phyloP scores from a whole-genome alignment of 2,888 invertebrate species.

The Drosophila lacicola region DNA sequence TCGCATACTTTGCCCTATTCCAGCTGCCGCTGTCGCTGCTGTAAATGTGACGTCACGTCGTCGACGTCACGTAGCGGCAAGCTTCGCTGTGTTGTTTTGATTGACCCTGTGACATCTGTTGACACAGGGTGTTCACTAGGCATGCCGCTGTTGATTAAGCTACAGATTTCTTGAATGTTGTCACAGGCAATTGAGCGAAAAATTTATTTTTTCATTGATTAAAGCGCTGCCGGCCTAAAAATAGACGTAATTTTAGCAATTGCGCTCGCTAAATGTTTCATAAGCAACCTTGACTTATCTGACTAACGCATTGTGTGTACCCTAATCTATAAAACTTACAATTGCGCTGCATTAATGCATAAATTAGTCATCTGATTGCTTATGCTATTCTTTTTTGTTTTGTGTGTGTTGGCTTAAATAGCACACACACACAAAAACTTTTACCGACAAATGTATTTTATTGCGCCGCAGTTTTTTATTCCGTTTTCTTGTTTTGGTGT shows the following conservation, averaged over 20 bases:
- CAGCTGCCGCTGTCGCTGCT: constrained; percentile 20
- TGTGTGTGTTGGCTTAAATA: constrained; percentile 27
- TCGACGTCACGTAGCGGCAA: constrained; percentile 34
- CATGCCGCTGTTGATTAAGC: constrained; percentile 41
- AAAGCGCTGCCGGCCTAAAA: constrained; percentile 44
- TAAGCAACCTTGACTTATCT: constrained; percentile 57
- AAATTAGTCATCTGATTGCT: constrained; percentile 47
- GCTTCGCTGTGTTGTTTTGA: constrained; percentile 21
- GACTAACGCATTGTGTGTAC: constrained; percentile 2
- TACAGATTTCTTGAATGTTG: constrained; percentile 9
- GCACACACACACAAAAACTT: constrained; percentile 15
- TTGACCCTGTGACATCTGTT: constrained; percentile 60
- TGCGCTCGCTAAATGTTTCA: constrained; percentile 31
- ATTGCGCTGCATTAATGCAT: constrained; percentile 34
- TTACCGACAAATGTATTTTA: constrained; percentile 26
- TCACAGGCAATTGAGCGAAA: constrained; percentile 44
- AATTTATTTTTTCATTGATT: constrained; percentile 45
- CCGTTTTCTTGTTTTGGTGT: constrained; percentile 33
- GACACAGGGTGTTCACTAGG: constrained; percentile 45
- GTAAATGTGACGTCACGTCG: constrained; percentile 51
- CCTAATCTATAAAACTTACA: constrained; percentile 30
- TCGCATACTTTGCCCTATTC: constrained; percentile 34
- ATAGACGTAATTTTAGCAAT: constrained; percentile 20
- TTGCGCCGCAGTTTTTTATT: constrained; percentile 56
- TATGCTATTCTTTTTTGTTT: constrained; percentile 16